Evolutionary conservation across 2,113 vertebrate genomes (phyloP).

Genomic region (Hepsetus odoe): DNA sequence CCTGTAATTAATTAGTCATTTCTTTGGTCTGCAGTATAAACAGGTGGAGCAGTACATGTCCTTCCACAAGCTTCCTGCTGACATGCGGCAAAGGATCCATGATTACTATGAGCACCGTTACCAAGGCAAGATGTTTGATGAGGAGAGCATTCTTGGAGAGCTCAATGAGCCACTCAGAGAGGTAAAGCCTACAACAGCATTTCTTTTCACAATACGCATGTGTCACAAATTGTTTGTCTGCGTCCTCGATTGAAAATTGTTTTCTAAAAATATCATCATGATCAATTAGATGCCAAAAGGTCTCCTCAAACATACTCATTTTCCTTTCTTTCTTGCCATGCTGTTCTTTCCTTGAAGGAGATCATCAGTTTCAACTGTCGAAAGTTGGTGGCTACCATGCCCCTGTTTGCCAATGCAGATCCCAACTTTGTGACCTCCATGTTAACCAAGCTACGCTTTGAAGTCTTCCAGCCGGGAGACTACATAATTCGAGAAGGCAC

Average conservation of each 20-base stretch:
- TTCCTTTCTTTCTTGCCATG: slow-evolving; percentile 2
- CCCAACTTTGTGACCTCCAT: slow-evolving; percentile 98
- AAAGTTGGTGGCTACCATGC: slow-evolving; percentile 96
- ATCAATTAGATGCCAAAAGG: not conserved
- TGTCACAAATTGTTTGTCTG: too few relatives aligned
- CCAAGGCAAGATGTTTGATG: slow-evolving; percentile 99
- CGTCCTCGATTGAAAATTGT: too few relatives aligned
- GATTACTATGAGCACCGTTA: slow-evolving; percentile 98
- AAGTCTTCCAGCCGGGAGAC: slow-evolving; percentile 95
- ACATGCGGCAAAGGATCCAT: slow-evolving; percentile 95
- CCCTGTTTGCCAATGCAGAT: slow-evolving; percentile 94
- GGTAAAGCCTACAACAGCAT: slow-evolving; percentile 71
- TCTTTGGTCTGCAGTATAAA: slow-evolving; percentile 84
- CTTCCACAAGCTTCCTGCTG: slow-evolving; percentile 95
- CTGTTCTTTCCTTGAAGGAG: slow-evolving; percentile 79
- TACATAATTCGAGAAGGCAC: slow-evolving; percentile 96
- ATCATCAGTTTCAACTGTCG: slow-evolving; percentile 99
- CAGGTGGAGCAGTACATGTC: slow-evolving; percentile 99
- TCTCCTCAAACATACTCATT: not conserved
- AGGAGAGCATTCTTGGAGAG: slow-evolving; percentile 97
- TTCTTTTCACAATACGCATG: not conserved
- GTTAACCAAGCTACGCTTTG: slow-evolving; percentile 94
- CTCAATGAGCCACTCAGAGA: slow-evolving; percentile 93
- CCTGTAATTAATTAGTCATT: not conserved
- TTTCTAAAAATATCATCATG: too few relatives aligned